phyloP scores from a whole-genome alignment of 2,113 vertebrate species.

The Scomber colias region DNA sequence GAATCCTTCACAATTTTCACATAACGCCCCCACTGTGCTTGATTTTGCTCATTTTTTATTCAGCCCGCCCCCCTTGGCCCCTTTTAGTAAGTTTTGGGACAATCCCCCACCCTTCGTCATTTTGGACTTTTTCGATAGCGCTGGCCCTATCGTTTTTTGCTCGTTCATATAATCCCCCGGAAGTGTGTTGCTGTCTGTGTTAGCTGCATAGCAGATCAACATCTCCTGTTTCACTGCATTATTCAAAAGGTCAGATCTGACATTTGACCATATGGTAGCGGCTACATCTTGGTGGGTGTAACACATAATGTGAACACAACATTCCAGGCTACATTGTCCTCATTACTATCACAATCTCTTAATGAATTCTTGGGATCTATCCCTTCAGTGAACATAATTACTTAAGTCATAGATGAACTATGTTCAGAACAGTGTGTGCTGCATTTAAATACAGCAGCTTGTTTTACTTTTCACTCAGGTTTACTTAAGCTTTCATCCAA shows the following conservation, averaged over 20 bases:
- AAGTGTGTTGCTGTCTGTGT: constrained; percentile 47
- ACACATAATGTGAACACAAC: not conserved
- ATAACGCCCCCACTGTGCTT: too few relatives aligned
- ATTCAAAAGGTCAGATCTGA: constrained; percentile 75
- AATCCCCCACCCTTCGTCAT: too few relatives aligned
- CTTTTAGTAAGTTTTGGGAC: too few relatives aligned
- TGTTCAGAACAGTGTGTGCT: not conserved
- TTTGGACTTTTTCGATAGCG: too few relatives aligned
- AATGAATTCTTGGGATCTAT: not conserved
- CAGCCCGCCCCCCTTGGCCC: too few relatives aligned
- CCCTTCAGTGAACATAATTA: not conserved
- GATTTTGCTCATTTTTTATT: too few relatives aligned
- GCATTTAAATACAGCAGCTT: constrained; percentile 32
- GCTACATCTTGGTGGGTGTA: not conserved
- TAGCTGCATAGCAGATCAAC: constrained; percentile 14
- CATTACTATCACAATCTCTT: not conserved
- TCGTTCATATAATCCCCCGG: constrained; percentile 26
- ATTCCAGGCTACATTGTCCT: not conserved
- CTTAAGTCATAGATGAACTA: not conserved
- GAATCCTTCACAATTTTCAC: too few relatives aligned
- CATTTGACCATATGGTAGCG: constrained; percentile 65
- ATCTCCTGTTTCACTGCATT: constrained; percentile 77
- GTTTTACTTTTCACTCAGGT: constrained; percentile 46
- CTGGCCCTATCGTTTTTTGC: too few relatives aligned
- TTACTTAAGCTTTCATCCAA: constrained; percentile 58